A percentile compares a stretch with the other conserved stretches of the same genome.
These are phyloP conservation scores for Manis pentadactyla DNA, from an alignment of 2,797 vertebrate species.

Conservation along the genomic window DNA sequence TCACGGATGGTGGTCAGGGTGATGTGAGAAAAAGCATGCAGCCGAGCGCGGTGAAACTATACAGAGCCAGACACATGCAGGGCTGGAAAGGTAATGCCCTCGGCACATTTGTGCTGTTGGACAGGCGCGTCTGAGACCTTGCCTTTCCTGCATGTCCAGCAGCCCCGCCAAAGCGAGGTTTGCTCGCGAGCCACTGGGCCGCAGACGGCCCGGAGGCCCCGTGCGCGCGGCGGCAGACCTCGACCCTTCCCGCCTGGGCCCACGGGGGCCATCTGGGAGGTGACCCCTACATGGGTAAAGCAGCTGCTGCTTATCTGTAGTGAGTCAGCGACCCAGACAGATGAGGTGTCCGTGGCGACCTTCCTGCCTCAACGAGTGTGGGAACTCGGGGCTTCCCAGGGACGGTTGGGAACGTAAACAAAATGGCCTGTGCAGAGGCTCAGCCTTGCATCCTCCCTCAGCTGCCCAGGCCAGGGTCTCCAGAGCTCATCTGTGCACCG, in stretches of 20 bases:
- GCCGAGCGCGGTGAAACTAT: not conserved
- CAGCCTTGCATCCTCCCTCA: not conserved
- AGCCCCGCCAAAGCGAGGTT: not conserved
- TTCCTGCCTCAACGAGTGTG: constrained; percentile 83
- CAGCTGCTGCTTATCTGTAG: constrained; percentile 79
- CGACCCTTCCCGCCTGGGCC: not conserved
- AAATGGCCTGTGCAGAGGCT: not conserved
- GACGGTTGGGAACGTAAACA: constrained; percentile 77
- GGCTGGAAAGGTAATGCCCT: not conserved
- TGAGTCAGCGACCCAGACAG: constrained; percentile 70
- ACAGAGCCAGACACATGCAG: rapidly evolving
- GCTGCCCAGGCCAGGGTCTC: not conserved
- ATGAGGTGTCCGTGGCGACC: constrained; percentile 82
- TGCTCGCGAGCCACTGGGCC: not conserved
- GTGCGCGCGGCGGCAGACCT: rapidly evolving
- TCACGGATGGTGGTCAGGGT: constrained; percentile 51
- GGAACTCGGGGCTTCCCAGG: constrained; percentile 82
- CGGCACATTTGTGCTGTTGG: rapidly evolving
- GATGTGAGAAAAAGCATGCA: not conserved
- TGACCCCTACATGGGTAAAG: not conserved
- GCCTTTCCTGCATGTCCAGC: not conserved
- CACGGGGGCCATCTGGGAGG: constrained; percentile 29
- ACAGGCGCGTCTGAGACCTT: rapidly evolving
- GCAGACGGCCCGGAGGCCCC: not conserved
- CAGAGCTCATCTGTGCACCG: not conserved